A percentile compares a stretch with the other conserved stretches of the same genome.
phyloP scores from a whole-genome alignment of 92 coral and sea anemone species.

The Porites lobata region DNA sequence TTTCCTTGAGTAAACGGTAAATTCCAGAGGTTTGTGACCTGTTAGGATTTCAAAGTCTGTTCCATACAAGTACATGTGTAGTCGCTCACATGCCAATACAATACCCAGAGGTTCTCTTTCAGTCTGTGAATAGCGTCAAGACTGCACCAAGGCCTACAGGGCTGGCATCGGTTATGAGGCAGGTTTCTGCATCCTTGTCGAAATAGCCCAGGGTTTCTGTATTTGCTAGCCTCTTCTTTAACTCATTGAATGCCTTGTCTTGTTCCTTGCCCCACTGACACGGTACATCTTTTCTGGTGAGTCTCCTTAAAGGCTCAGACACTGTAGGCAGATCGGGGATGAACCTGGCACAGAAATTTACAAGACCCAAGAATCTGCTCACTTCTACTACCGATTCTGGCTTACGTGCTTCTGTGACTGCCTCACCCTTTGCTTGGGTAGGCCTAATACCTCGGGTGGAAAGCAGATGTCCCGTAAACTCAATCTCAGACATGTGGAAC shows the following conservation, averaged over 20 bases:
- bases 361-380: constrained; percentile 43
- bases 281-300: constrained; percentile 44
- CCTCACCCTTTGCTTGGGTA: constrained; percentile 59
- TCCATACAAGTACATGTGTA: constrained; percentile 15
- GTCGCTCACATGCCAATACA: constrained; percentile 34
- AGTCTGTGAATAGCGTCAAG: constrained; percentile 21
- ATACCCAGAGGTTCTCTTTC: constrained; percentile 34
- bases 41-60: constrained; percentile 58
- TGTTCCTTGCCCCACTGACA: constrained; percentile 46
- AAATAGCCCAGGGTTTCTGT: constrained; percentile 52
- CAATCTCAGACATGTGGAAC: constrained; percentile 38
- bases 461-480: constrained; percentile 45
- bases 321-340: constrained; percentile 50
- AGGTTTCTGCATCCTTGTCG: constrained; percentile 57
- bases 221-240: constrained; percentile 37
- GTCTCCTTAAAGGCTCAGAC: constrained; percentile 49
- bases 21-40: constrained; percentile 71
- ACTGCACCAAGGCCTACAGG: constrained; percentile 60
- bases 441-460: constrained; percentile 73
- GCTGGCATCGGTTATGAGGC: constrained; percentile 38
- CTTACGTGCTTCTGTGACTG: constrained; percentile 69
- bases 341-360: constrained; percentile 33
- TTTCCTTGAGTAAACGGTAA: constrained; percentile 65
- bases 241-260: constrained; percentile 31
- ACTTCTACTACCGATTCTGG: constrained; percentile 73